Conservation (phyloP, 2,888 invertebrate genomes). For the Dynastes grantii region DNA sequence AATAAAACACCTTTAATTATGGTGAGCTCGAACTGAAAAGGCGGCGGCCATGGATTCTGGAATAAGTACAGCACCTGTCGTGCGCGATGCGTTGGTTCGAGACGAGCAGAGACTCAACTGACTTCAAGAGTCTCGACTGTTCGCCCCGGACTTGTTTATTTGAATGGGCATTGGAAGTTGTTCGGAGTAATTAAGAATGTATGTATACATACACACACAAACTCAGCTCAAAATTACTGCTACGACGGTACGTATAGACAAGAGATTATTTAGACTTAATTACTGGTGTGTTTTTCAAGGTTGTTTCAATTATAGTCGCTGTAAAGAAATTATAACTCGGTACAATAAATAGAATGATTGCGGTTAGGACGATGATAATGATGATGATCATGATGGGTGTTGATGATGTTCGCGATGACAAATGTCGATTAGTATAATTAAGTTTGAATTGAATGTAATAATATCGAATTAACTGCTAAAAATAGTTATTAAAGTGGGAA, state of each 20-base stretch:
- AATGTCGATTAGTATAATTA: not conserved
- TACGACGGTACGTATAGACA: constrained; percentile 2
- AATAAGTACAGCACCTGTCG: constrained; percentile 20
- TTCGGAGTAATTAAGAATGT: constrained; percentile 22
- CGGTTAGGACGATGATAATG: not conserved
- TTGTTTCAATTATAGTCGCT: constrained; percentile 13
- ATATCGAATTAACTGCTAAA: too few species aligned
- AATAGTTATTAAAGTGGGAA: too few species aligned
- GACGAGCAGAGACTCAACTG: not conserved
- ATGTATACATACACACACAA: not conserved
- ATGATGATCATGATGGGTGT: not conserved
- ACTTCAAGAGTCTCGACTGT: constrained; percentile 1
- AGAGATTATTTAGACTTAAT: constrained; percentile 25
- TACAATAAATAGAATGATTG: constrained; percentile 3
- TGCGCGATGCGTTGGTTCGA: not conserved
- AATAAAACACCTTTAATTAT: constrained; percentile 29
- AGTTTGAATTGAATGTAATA: not conserved
- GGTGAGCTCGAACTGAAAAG: constrained; percentile 27
- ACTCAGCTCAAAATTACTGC: not conserved
- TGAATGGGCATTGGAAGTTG: constrained; percentile 23
- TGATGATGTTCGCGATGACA: not conserved
- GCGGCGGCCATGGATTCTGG: constrained; percentile 20
- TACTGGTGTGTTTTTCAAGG: constrained; percentile 16
- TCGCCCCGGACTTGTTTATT: constrained; percentile 10
- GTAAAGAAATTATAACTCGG: not conserved